phyloP scores from a whole-genome alignment of 2,888 invertebrate genomes.

The Mycalesis mineus region DNA sequence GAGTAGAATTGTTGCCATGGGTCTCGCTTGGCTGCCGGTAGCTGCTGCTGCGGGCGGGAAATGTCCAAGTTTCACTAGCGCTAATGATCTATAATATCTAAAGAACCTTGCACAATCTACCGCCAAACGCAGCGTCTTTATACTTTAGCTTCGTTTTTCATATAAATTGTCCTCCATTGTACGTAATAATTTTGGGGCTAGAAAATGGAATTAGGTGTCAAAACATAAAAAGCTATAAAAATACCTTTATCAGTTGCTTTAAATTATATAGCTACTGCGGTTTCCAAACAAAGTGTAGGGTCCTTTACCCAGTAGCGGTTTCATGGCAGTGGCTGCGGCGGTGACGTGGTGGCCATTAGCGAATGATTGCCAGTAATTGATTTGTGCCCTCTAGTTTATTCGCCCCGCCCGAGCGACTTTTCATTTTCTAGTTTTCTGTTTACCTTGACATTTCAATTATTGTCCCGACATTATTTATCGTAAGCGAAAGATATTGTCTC shows the following conservation, averaged over 20 bases:
- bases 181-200: no score
- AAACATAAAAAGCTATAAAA: no score
- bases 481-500: background rate
- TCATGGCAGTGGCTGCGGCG: slow-evolving; percentile 36
- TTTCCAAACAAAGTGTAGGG: background rate
- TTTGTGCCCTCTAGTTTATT: slow-evolving; percentile 32
- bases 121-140: background rate
- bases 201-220: no score
- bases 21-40: slow-evolving; percentile 26
- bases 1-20: slow-evolving; percentile 25
- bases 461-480: slow-evolving; percentile 4
- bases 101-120: slow-evolving; percentile 7
- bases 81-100: slow-evolving; percentile 54
- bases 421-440: slow-evolving; percentile 25
- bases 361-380: slow-evolving; percentile 45
- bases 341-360: slow-evolving; percentile 39
- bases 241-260: no score
- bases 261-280: no score
- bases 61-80: slow-evolving; percentile 51
- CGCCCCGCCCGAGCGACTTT: slow-evolving; percentile 25
- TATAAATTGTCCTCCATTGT: no score
- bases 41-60: slow-evolving; percentile 36
- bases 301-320: slow-evolving; percentile 29
- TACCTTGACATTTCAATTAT: slow-evolving; percentile 25
- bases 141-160: no score